phyloP scores from a whole-genome alignment of 2,888 invertebrate genomes.

The Monoplex corrugatus region DNA sequence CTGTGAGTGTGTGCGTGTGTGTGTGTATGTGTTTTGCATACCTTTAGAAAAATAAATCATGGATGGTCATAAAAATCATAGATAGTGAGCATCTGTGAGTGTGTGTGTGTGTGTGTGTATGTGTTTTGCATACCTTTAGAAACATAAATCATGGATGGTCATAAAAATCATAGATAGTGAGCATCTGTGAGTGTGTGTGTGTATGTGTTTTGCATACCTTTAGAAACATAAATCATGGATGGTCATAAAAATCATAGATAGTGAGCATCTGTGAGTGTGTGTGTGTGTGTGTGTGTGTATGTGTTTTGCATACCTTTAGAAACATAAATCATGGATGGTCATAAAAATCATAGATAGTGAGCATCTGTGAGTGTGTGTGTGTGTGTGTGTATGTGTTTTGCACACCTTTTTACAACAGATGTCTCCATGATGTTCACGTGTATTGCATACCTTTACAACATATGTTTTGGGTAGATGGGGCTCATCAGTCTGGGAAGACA shows the following conservation, averaged over 20 bases:
- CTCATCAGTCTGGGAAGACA: too few relatives aligned
- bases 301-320: background rate
- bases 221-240: too few relatives aligned
- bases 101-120: background rate
- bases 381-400: background rate
- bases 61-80: background rate
- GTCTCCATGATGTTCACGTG: conserved; percentile 82
- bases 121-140: background rate
- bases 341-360: too few relatives aligned
- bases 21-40: too few relatives aligned
- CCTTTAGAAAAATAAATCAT: conserved; percentile 21
- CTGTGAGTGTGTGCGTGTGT: background rate
- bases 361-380: background rate
- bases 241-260: too few relatives aligned
- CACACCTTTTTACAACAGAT: conserved; percentile 83
- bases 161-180: background rate
- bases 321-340: too few relatives aligned
- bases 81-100: background rate
- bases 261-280: background rate
- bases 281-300: too few relatives aligned
- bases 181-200: too few relatives aligned
- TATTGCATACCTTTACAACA: conserved; percentile 83
- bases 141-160: background rate
- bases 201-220: too few relatives aligned
- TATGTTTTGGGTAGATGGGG: too few relatives aligned